Base-by-base conservation (phyloP, 2,113 vertebrate species). In the Pituophis catenifer region DNA sequence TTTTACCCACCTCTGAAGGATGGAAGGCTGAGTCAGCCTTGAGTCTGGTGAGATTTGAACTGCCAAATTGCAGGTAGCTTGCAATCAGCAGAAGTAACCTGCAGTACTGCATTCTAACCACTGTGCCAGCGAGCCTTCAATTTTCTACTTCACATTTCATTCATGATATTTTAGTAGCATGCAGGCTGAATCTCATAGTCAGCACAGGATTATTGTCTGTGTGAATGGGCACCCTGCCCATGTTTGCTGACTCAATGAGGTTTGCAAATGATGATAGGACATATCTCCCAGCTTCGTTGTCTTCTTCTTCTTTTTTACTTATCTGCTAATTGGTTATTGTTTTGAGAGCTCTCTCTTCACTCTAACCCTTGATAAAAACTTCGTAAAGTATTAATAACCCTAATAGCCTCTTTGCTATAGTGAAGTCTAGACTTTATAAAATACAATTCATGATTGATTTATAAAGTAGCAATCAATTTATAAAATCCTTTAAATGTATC, bases 311-410 rank as follows among this genome's bases (percentile, higher is more conserved):
- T 70, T 92, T 92, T 50, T 85, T 81, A 81, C 65, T 89, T 23
- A 48, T 38, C 26, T 8, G 26, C 50, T 89, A 92, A 92, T 89
- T 92, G 38, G 88, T 89, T 50, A 50, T 54, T 21, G 15, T 89
- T 93, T 75, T 24, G 33, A 50, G 65, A 85, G 58, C 53, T 90
- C 59, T 89, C 50, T 81, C 52, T 89, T 55, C 2, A 13, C 12
- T 70, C 62, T 50, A 29, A 38, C 17, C 38, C 65, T 62, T 50
- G 11, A n/a, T n/a, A 15, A 33, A 90, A 90, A 55, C 89, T 90
- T 90, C 17, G 70, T 86, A 90, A 93, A 93, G 88, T 90, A 90
- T 93, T 93, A 59, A 90, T 93, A 93, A 92, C 17, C 65, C 48
- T 52, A 90, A 90, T n/a, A 58, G 92, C 88, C 24, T 89, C 38